Conservation (phyloP, 2,797 vertebrate species). For the Syngnathus rostellatus region DNA sequence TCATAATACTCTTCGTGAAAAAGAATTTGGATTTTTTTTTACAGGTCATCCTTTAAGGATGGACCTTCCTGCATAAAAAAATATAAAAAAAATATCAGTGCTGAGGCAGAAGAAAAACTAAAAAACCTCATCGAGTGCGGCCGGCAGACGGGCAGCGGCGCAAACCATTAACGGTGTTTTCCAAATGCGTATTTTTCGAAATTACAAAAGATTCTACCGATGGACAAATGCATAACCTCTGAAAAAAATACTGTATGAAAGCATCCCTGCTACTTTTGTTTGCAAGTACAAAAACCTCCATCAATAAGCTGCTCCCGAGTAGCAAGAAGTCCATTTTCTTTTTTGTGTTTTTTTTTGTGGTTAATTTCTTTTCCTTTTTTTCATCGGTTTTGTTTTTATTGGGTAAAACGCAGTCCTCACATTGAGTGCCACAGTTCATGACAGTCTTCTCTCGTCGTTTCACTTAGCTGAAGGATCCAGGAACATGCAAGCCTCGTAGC, state of each 20-base stretch:
- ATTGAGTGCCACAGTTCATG: slow-evolving; percentile 90
- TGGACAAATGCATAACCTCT: slow-evolving; percentile 98
- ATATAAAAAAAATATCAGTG: slow-evolving; percentile 55
- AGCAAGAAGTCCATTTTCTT: slow-evolving; percentile 96
- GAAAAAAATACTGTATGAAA: slow-evolving; percentile 98
- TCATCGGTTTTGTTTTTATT: slow-evolving; percentile 83
- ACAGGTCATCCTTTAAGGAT: slow-evolving; percentile 59
- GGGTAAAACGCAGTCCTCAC: slow-evolving; percentile 99
- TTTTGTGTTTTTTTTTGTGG: slow-evolving; percentile 60
- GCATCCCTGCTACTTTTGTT: slow-evolving; percentile 98
- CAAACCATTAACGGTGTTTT: slow-evolving; percentile 77
- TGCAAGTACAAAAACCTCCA: slow-evolving; percentile 99
- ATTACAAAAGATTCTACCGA: slow-evolving; percentile 94
- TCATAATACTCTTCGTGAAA: not conserved
- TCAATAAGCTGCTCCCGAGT: slow-evolving; percentile 97
- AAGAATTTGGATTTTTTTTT: slow-evolving; percentile 21
- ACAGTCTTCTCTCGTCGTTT: slow-evolving; percentile 85
- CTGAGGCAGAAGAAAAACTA: slow-evolving; percentile 25
- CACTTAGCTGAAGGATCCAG: slow-evolving; percentile 94
- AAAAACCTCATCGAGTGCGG: slow-evolving; percentile 50
- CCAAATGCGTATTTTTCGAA: slow-evolving; percentile 94
- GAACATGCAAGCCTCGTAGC: slow-evolving; percentile 99
- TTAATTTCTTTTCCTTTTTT: slow-evolving; percentile 51
- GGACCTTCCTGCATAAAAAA: slow-evolving; percentile 55
- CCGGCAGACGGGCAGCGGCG: slow-evolving; percentile 47